Evolutionary conservation across 2,888 invertebrate species (phyloP).

Genomic region (Catotricha subobsoleta): DNA sequence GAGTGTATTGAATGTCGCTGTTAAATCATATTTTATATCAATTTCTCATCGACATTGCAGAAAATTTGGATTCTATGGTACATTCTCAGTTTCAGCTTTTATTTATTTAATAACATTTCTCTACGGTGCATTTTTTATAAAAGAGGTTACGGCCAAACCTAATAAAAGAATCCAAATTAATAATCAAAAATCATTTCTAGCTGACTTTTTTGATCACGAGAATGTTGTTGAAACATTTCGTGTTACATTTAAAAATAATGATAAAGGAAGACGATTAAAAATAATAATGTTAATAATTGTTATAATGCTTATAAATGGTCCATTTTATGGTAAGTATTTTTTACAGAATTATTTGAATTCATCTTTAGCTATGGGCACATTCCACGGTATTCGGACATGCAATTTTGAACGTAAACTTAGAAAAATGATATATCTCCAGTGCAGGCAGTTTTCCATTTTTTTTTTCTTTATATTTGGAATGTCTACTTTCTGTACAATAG

Average conservation of each 20-base stretch:
- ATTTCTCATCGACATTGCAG: no score
- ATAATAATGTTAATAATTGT: conserved; percentile 63
- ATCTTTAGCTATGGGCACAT: no score
- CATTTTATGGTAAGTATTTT: conserved; percentile 53
- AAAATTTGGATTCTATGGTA: conserved; percentile 64
- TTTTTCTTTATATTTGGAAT: no score
- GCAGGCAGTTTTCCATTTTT: no score
- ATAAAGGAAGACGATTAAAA: conserved; percentile 51
- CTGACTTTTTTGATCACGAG: conserved; percentile 55
- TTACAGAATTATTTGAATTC: no score
- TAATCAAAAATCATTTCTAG: conserved; percentile 16
- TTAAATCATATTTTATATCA: no score
- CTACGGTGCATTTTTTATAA: conserved; percentile 55
- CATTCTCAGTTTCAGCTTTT: conserved; percentile 57
- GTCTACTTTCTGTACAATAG: no score
- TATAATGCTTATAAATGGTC: conserved; percentile 70
- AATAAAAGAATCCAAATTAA: no score
- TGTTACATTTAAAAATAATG: conserved; percentile 63
- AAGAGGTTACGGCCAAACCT: conserved; percentile 43
- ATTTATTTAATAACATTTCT: conserved; percentile 56
- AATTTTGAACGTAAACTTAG: no score
- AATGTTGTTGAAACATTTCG: conserved; percentile 60
- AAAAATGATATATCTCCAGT: no score
- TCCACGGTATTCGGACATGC: no score
- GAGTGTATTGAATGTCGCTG: no score